phyloP scores from a whole-genome alignment of 2,888 invertebrate species.

The Salpingus planirostris region DNA sequence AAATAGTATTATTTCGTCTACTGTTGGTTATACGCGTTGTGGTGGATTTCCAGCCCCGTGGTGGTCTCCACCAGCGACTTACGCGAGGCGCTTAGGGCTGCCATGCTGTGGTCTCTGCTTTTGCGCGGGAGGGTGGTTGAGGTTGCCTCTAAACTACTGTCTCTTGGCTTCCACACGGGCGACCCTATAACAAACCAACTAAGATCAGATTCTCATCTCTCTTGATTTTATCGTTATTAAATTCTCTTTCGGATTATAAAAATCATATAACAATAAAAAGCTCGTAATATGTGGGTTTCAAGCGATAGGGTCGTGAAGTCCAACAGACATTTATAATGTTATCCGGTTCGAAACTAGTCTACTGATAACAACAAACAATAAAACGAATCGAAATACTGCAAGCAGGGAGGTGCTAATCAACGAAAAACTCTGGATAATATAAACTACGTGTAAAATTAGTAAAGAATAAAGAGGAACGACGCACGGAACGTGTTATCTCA shows the following conservation, averaged over 20 bases:
- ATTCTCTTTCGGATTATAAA: neutral
- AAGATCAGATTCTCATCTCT: slow-evolving; percentile 21
- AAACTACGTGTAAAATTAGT: neutral
- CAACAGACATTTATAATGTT: slow-evolving; percentile 34
- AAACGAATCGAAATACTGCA: no score
- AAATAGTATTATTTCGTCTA: slow-evolving; percentile 22
- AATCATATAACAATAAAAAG: neutral
- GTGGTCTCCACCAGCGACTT: slow-evolving; percentile 49
- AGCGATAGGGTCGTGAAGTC: slow-evolving; percentile 31
- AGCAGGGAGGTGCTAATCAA: slow-evolving; percentile 25
- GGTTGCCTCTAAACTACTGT: slow-evolving; percentile 57
- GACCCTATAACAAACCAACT: slow-evolving; percentile 74
- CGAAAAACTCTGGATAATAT: slow-evolving; percentile 8
- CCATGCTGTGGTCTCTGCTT: slow-evolving; percentile 44
- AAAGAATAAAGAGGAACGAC: no score
- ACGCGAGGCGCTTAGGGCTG: slow-evolving; percentile 49
- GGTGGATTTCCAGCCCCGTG: slow-evolving; percentile 42
- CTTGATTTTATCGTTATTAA: no score
- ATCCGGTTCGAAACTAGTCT: no score
- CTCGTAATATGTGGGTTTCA: slow-evolving; percentile 2
- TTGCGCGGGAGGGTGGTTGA: slow-evolving; percentile 53
- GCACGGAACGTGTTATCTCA: no score
- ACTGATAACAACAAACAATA: no score
- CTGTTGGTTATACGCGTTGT: slow-evolving; percentile 36
- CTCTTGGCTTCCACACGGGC: slow-evolving; percentile 98